Percentiles rank a stretch among this genome's conserved stretches.
phyloP scores from a whole-genome alignment of 2,797 vertebrate genomes.

The Apodemus agrarius region DNA sequence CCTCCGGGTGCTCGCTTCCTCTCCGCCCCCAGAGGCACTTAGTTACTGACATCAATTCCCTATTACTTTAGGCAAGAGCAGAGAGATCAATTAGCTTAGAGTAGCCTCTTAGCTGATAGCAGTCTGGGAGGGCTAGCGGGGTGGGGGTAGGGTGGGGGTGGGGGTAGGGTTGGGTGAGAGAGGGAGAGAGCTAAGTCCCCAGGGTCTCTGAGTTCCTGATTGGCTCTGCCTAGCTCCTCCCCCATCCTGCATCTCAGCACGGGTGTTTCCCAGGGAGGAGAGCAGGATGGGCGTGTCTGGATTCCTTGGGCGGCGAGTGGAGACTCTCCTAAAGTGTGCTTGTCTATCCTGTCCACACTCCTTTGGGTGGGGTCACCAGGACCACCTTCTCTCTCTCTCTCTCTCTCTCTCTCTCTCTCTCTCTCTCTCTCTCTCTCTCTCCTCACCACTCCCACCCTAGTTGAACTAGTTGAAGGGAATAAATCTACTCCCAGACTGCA shows the following conservation, averaged over 20 bases:
- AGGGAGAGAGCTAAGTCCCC: background rate
- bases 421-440: background rate
- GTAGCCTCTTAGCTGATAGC: slow-evolving; percentile 71
- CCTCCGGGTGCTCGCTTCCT: background rate
- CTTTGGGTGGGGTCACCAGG: background rate
- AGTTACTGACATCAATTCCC: slow-evolving; percentile 75
- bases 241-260: background rate
- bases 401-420: too few relatives aligned
- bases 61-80: slow-evolving; percentile 79
- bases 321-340: background rate
- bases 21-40: slow-evolving; percentile 64
- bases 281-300: background rate
- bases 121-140: background rate
- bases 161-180: background rate
- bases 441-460: too few relatives aligned
- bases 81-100: slow-evolving; percentile 75
- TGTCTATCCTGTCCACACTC: background rate
- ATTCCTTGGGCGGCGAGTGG: background rate
- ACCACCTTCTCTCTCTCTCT: background rate
- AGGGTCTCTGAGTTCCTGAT: background rate
- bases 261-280: background rate
- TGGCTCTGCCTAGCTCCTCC: background rate
- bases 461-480: background rate
- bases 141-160: background rate
- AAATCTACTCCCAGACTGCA: background rate